phyloP scores from a whole-genome alignment of 2,113 vertebrate species.

The Leptobrachium leishanense region DNA sequence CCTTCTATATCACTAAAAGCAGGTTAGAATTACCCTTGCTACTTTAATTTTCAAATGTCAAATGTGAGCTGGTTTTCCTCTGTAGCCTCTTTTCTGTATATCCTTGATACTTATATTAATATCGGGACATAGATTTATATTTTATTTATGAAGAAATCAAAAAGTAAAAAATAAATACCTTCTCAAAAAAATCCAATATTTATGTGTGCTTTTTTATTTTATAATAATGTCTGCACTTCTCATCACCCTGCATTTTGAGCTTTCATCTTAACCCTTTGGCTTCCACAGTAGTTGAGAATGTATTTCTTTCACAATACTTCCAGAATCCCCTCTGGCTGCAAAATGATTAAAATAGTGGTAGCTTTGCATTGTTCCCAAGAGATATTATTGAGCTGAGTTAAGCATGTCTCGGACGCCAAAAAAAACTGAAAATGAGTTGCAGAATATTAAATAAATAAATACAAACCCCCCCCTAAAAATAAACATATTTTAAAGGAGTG shows the following conservation, averaged over 20 bases:
- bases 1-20: too few relatives aligned
- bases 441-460: neutral
- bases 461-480: too few relatives aligned
- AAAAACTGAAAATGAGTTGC: neutral
- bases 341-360: conserved; percentile 40
- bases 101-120: neutral
- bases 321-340: conserved; percentile 33
- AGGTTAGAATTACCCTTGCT: too few relatives aligned
- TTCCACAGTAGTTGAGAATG: conserved; percentile 11
- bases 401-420: conserved; percentile 11
- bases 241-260: neutral
- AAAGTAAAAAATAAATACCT: neutral
- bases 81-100: too few relatives aligned
- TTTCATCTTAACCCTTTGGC: conserved; percentile 32
- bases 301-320: neutral
- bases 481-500: neutral
- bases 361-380: conserved; percentile 23
- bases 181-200: neutral
- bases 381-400: conserved; percentile 32
- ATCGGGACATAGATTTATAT: neutral
- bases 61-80: neutral
- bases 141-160: neutral
- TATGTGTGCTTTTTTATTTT: neutral
- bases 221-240: neutral
- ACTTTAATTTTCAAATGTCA: neutral